Evolutionary conservation across 2,888 invertebrate genomes (phyloP).

Genomic region (Agapostemon virescens): DNA sequence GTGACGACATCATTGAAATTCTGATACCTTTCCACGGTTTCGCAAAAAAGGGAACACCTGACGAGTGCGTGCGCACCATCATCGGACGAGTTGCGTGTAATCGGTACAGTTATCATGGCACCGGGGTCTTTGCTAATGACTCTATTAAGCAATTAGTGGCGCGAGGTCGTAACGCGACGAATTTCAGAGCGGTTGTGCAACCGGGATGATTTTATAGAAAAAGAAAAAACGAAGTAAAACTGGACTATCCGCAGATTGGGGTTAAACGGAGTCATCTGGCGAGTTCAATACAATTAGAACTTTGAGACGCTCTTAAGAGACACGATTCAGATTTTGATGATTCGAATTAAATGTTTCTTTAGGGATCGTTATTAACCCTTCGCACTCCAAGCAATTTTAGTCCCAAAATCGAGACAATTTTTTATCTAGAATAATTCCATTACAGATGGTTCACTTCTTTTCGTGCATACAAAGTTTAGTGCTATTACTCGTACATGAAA

Average conservation of each 20-base stretch:
- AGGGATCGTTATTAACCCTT: too few species aligned
- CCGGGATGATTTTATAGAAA: background rate
- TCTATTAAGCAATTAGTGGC: slow-evolving; percentile 18
- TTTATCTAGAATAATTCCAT: too few species aligned
- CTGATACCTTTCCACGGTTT: background rate
- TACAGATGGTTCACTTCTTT: too few species aligned
- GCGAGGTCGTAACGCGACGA: slow-evolving; percentile 6
- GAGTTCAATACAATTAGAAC: background rate
- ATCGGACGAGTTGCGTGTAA: slow-evolving; percentile 1
- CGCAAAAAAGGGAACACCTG: background rate
- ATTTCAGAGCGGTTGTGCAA: slow-evolving; percentile 2
- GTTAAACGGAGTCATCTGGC: background rate
- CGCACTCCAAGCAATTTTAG: too few species aligned
- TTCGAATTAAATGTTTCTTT: background rate
- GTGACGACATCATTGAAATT: background rate
- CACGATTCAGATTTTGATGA: background rate
- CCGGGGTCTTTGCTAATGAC: slow-evolving; percentile 4
- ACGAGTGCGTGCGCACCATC: background rate
- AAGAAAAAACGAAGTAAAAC: too few species aligned
- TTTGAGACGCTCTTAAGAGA: background rate
- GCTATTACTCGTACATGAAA: too few species aligned
- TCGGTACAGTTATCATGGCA: background rate
- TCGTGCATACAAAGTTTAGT: too few species aligned
- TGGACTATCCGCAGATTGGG: background rate
- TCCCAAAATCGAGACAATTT: too few species aligned